Conservation (phyloP, 2,113 vertebrate species). For the Amblyopsis rosae region DNA sequence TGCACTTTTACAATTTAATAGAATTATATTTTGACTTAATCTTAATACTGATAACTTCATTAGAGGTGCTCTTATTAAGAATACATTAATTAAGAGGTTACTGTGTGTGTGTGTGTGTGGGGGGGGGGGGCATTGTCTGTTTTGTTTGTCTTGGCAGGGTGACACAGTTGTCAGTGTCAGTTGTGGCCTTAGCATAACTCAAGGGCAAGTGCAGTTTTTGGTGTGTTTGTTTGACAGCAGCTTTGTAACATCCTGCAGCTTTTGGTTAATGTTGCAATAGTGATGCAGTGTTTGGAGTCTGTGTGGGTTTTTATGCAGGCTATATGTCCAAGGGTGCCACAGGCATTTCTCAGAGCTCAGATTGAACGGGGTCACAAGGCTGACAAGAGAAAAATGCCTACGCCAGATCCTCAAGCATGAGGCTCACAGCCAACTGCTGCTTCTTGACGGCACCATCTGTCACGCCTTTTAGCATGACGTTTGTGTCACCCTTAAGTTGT, state of each 20-base stretch:
- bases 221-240: background rate
- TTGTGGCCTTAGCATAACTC: no score
- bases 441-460: conserved; percentile 13
- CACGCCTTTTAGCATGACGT: background rate
- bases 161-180: no score
- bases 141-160: no score
- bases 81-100: no score
- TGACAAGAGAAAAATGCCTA: background rate
- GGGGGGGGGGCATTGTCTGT: no score
- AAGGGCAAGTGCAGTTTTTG: no score
- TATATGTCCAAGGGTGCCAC: background rate
- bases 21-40: no score
- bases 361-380: background rate
- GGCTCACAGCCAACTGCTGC: conserved; percentile 3
- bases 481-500: background rate
- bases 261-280: background rate
- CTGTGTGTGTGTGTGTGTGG: no score
- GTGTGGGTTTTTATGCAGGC: background rate
- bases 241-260: background rate
- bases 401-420: background rate
- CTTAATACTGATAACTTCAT: no score
- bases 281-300: background rate
- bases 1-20: no score
- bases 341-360: background rate
- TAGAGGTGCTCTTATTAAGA: no score